Conservation (phyloP, 1,140 invertebrate genomes). For the Matsumurasca onukii region DNA sequence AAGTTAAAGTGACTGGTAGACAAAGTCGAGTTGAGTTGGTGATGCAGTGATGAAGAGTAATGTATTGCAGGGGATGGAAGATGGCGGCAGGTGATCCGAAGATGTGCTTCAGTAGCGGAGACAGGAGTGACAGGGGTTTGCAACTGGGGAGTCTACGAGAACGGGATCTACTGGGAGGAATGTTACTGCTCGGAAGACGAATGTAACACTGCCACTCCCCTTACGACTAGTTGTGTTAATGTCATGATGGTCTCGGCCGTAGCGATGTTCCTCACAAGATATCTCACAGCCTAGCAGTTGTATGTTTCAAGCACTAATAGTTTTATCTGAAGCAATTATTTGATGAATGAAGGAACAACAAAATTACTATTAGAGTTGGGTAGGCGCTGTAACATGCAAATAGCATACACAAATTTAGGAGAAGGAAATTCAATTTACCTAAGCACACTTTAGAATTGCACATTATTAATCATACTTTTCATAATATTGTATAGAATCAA, state of each 20-base stretch:
- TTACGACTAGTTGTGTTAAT: not conserved
- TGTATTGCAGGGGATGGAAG: slow-evolving; percentile 76
- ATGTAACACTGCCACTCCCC: slow-evolving; percentile 63
- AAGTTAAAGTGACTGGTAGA: no score
- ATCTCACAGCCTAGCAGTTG: not conserved
- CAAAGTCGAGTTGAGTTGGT: slow-evolving; percentile 23
- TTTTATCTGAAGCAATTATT: no score
- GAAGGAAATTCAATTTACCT: no score
- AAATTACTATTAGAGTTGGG: no score
- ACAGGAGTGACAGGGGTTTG: slow-evolving; percentile 87
- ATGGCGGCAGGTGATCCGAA: slow-evolving; percentile 87
- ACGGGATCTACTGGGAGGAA: slow-evolving; percentile 93
- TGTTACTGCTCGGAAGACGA: slow-evolving; percentile 89
- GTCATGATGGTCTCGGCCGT: not conserved
- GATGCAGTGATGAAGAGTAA: not conserved
- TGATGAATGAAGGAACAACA: no score
- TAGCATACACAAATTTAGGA: no score
- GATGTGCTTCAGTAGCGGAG: slow-evolving; percentile 87
- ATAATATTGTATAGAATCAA: no score
- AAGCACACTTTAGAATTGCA: no score
- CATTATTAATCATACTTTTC: no score
- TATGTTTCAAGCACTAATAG: not conserved
- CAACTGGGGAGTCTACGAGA: slow-evolving; percentile 91
- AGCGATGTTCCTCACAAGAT: not conserved
- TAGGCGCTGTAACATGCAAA: no score